These are phyloP conservation scores for Charanyca ferruginea DNA, from an alignment of 2,888 invertebrate genomes.

Conservation along the genomic window DNA sequence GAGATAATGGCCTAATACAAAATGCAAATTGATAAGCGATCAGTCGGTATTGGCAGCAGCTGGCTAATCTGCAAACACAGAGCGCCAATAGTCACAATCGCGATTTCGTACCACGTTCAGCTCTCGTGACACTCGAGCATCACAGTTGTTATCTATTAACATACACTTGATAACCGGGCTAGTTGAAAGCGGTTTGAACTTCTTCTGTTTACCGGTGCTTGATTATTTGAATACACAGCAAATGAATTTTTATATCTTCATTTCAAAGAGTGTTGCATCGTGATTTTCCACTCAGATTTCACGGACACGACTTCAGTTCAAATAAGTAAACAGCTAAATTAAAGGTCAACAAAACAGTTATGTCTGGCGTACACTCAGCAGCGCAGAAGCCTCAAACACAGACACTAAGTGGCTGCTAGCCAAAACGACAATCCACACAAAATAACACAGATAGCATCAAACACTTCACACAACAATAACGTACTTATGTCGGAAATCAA, in stretches of 20 bases:
- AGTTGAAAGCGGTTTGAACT: slow-evolving; percentile 77
- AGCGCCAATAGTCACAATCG: slow-evolving; percentile 61
- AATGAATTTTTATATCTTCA: slow-evolving; percentile 62
- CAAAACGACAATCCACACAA: slow-evolving; percentile 71
- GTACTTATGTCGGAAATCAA: slow-evolving; percentile 35
- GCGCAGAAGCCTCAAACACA: slow-evolving; percentile 51
- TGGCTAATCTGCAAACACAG: slow-evolving; percentile 67
- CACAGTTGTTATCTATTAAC: slow-evolving; percentile 84
- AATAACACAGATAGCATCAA: slow-evolving; percentile 54
- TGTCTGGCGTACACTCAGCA: slow-evolving; percentile 34
- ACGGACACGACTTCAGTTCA: slow-evolving; percentile 20
- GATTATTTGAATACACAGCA: slow-evolving; percentile 66
- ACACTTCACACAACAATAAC: slow-evolving; percentile 49
- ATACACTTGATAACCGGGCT: slow-evolving; percentile 78
- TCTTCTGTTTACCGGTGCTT: slow-evolving; percentile 69
- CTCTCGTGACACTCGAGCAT: slow-evolving; percentile 77
- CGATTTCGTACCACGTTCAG: slow-evolving; percentile 78
- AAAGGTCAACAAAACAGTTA: slow-evolving; percentile 39
- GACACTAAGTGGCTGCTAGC: slow-evolving; percentile 71
- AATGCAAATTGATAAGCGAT: slow-evolving; percentile 63
- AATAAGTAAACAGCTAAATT: slow-evolving; percentile 30
- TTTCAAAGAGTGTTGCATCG: slow-evolving; percentile 47
- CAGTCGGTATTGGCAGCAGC: slow-evolving; percentile 60
- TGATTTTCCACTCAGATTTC: slow-evolving; percentile 37
- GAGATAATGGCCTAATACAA: slow-evolving; percentile 49